Conservation (phyloP, 2,113 vertebrate species). For the Boulengeromyrus knoepffleri region DNA sequence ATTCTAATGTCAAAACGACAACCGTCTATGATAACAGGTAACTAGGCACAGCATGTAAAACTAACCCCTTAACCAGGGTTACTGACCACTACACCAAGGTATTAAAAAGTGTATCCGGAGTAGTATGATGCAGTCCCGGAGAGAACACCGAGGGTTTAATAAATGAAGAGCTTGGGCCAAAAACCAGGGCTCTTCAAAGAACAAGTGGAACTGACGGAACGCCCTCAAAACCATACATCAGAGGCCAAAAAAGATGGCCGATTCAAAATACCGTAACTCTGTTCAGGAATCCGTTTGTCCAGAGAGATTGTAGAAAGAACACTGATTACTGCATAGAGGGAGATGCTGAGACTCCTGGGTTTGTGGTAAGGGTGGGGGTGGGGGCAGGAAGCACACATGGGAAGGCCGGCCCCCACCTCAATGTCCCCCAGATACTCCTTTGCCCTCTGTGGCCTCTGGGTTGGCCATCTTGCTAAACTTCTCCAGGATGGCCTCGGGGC, state of each 20-base stretch:
- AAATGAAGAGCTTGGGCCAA: neutral
- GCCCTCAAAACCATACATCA: neutral
- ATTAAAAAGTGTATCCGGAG: neutral
- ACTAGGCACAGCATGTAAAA: neutral
- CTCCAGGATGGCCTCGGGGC: conserved; percentile 69
- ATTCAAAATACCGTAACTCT: neutral
- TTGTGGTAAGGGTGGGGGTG: neutral
- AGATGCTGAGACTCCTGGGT: neutral
- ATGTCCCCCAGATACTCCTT: conserved; percentile 16
- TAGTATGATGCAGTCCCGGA: neutral
- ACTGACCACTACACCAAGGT: neutral
- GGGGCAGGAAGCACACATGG: neutral
- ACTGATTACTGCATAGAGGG: conserved; percentile 3
- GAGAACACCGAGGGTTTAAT: neutral
- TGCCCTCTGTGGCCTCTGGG: conserved; percentile 3
- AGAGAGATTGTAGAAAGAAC: neutral
- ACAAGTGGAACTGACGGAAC: neutral
- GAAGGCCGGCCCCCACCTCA: conserved; percentile 15
- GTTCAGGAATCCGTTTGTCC: neutral
- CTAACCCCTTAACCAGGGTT: neutral
- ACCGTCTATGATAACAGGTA: neutral
- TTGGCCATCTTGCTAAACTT: conserved; percentile 63
- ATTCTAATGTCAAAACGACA: neutral
- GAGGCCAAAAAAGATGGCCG: neutral
- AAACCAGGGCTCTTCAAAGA: neutral